Evolutionary conservation across 2,888 invertebrate genomes (phyloP).

Genomic region (Oscheius sp.): DNA sequence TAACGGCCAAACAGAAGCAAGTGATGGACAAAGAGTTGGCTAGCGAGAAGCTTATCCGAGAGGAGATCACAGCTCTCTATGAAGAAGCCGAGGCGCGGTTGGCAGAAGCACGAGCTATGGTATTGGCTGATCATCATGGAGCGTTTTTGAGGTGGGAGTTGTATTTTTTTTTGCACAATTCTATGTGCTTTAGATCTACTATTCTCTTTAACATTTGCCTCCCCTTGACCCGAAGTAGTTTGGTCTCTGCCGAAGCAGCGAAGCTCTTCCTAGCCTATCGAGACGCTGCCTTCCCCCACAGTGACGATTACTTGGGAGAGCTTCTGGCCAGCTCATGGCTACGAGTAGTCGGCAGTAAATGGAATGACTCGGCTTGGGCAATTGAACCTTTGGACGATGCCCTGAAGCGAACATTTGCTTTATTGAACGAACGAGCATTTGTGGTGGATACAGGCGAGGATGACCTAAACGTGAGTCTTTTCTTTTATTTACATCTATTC

Average conservation of each 20-base stretch:
- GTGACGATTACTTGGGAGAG: slow-evolving; percentile 67
- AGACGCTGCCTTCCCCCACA: slow-evolving; percentile 65
- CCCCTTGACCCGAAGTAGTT: slow-evolving; percentile 58
- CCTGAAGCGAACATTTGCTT: slow-evolving; percentile 58
- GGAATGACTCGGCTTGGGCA: slow-evolving; percentile 53
- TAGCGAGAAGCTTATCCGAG: slow-evolving; percentile 84
- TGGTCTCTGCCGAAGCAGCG: slow-evolving; percentile 58
- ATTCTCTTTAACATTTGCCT: slow-evolving; percentile 54
- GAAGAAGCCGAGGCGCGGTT: slow-evolving; percentile 52
- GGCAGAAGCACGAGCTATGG: slow-evolving; percentile 57
- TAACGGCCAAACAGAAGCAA: slow-evolving; percentile 91
- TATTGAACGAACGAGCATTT: slow-evolving; percentile 60
- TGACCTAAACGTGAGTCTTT: slow-evolving; percentile 41
- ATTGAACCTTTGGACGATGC: slow-evolving; percentile 58
- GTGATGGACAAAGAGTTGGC: slow-evolving; percentile 86
- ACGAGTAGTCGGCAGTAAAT: slow-evolving; percentile 58
- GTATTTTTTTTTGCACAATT: background rate
- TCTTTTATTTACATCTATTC: no score
- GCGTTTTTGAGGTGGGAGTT: slow-evolving; percentile 45
- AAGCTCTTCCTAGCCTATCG: slow-evolving; percentile 62
- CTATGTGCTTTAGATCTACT: slow-evolving; percentile 34
- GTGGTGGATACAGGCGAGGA: slow-evolving; percentile 62
- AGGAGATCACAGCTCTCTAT: slow-evolving; percentile 78
- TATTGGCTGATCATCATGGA: slow-evolving; percentile 57
- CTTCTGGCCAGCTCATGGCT: slow-evolving; percentile 62